Conservation (phyloP, 2,797 vertebrate genomes). For the Lindbergichthys nudifrons region DNA sequence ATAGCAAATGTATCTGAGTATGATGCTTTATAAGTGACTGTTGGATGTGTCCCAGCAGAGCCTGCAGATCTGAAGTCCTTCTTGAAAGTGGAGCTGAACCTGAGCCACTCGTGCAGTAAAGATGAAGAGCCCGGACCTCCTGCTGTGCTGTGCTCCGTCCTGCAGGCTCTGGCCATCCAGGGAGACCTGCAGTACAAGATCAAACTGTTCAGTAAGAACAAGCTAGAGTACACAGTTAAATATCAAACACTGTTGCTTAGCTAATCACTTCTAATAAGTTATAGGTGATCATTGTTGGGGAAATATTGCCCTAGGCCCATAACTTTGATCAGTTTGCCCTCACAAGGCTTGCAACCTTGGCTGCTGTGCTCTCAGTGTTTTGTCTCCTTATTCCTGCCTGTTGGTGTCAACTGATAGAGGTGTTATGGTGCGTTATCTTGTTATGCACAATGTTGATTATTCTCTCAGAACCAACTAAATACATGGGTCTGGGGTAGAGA, state of each 20-base stretch:
- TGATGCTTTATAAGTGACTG: not conserved
- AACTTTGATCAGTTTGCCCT: too few relatives aligned
- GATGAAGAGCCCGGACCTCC: slow-evolving; percentile 64
- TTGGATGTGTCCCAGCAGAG: slow-evolving; percentile 73
- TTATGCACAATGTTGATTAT: too few relatives aligned
- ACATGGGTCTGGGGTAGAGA: too few relatives aligned
- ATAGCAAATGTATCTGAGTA: not conserved
- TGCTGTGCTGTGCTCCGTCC: slow-evolving; percentile 82
- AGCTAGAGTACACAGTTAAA: not conserved
- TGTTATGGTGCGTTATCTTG: too few relatives aligned
- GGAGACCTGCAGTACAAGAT: slow-evolving; percentile 91
- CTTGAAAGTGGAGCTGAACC: slow-evolving; percentile 86
- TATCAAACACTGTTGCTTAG: not conserved
- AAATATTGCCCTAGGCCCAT: too few relatives aligned
- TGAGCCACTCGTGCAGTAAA: slow-evolving; percentile 76
- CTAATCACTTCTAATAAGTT: too few relatives aligned
- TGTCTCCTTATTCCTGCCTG: too few relatives aligned
- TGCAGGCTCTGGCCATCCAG: slow-evolving; percentile 91
- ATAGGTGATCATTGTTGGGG: too few relatives aligned
- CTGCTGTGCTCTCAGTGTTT: too few relatives aligned
- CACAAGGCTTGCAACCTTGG: too few relatives aligned
- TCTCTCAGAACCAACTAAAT: too few relatives aligned
- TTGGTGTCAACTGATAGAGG: too few relatives aligned
- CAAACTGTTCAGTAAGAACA: slow-evolving; percentile 90
- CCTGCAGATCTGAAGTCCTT: slow-evolving; percentile 82